phyloP scores from a whole-genome alignment of 2,113 vertebrate genomes.

The Dolichotis patagonum region DNA sequence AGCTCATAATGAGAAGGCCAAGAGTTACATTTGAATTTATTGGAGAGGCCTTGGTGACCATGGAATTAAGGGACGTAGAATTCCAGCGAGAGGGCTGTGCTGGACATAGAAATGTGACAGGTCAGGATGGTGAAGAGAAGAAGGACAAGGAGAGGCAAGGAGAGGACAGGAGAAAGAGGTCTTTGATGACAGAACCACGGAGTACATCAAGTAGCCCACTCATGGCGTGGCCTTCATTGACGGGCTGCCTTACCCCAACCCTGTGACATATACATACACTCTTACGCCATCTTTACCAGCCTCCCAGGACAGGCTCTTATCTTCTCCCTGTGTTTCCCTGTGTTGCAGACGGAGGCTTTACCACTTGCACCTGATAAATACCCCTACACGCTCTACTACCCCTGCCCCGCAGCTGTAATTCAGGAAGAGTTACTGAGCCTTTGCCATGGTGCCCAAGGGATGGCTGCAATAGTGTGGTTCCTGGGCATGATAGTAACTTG shows the following conservation, averaged over 20 bases:
- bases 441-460: neutral
- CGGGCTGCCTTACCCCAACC: neutral
- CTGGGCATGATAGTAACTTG: neutral
- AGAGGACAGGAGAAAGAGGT: no score
- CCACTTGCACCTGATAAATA: neutral
- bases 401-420: neutral
- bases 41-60: neutral
- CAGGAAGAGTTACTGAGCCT: neutral
- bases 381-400: neutral
- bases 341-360: neutral
- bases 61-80: neutral
- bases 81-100: neutral
- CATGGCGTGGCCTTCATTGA: accelerated
- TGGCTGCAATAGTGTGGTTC: neutral
- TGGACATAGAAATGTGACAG: neutral
- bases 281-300: neutral
- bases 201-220: neutral
- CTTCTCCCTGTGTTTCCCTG: neutral
- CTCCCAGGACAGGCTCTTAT: neutral
- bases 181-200: neutral
- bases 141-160: neutral
- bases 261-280: accelerated
- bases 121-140: neutral
- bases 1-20: neutral
- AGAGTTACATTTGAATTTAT: neutral